Percentiles rank a stretch among this genome's conserved stretches.
Evolutionary conservation across 2,888 invertebrate genomes (phyloP).

Genomic region (Platycheirus rosarum): DNA sequence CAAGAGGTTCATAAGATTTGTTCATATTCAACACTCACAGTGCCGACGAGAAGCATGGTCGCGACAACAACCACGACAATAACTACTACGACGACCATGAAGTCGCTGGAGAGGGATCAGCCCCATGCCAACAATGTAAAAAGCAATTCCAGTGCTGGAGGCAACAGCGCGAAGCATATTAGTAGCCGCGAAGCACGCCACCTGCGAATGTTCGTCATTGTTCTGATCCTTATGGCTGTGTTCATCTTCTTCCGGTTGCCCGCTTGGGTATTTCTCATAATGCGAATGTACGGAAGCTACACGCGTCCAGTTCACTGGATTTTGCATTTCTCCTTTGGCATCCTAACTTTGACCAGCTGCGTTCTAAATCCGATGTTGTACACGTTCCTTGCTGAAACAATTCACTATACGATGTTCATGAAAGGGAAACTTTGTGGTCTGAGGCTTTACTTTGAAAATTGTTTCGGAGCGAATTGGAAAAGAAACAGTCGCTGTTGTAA

Average conservation of each 20-base stretch:
- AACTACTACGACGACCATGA: constrained; percentile 43
- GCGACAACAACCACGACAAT: constrained; percentile 60
- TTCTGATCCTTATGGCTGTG: constrained; percentile 84
- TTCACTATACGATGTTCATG: constrained; percentile 76
- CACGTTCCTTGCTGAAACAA: constrained; percentile 84
- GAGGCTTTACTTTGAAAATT: constrained; percentile 51
- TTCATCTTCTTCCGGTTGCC: constrained; percentile 84
- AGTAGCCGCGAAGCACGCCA: constrained; percentile 82
- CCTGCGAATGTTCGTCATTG: constrained; percentile 84
- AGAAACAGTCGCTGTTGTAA: constrained; percentile 20
- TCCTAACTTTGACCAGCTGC: constrained; percentile 84
- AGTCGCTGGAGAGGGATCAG: constrained; percentile 51
- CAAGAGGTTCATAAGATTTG: constrained; percentile 57
- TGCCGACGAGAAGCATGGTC: constrained; percentile 62
- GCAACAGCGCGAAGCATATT: constrained; percentile 61
- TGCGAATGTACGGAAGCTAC: constrained; percentile 81
- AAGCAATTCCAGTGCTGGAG: constrained; percentile 56
- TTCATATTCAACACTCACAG: constrained; percentile 33
- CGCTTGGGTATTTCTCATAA: constrained; percentile 84
- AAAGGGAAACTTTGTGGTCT: constrained; percentile 74
- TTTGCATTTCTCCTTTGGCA: constrained; percentile 83
- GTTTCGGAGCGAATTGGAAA: constrained; percentile 1
- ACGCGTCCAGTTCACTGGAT: constrained; percentile 81
- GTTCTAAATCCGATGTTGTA: constrained; percentile 85
- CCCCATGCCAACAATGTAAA: constrained; percentile 32